Base-by-base conservation (phyloP, 2,888 invertebrate species). In the Cerceris rybyensis region DNA sequence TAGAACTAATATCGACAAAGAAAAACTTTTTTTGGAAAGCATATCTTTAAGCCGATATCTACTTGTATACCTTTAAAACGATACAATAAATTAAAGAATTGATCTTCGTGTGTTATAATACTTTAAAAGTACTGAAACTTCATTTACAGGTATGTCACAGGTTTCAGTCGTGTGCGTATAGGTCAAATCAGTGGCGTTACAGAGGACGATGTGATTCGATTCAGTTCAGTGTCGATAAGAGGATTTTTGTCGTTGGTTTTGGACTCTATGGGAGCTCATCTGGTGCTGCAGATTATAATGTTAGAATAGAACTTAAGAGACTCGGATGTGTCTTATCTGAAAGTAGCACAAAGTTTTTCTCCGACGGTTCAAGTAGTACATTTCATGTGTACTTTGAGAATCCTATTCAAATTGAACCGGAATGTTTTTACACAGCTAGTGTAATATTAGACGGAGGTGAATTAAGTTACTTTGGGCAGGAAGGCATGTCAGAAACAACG, bases 121-220 rank as follows among this genome's bases (percentile, higher is more conserved):
- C 28, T 52, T 64, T 6, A 50, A 43, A 11, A 13, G 58, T 49
- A 46, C n/a, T 54, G 42, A 52, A 55, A 42, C 60, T 69, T 74
- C 77, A 57, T 83, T 87, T 80, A 67, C 92, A 98, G 96, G 96
- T 98, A 67, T 98, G 98, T 90, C 98, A 98, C 93, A 95, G 98
- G 91, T 99, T 99, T 92, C 98, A 98, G 93, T 98, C 98, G 9
- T 98, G 98, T 89, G 98, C 98, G 6, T 98, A 98, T 93, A 95
- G 98, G 86, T 98, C 98, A 89, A 99, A 98, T 91, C 98, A 99
- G 92, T 99, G 99, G 98, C 95, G 98, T 70, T 99, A 99, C 92
- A 94, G 99, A 86, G 98, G 98, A 0, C 95, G 98, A 68, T 98
- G 98, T 92, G 99, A 99, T 92, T 98, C 98, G 73, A 98, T 99